phyloP scores from a whole-genome alignment of 2,797 vertebrate genomes.

The Centropyge bicolor region DNA sequence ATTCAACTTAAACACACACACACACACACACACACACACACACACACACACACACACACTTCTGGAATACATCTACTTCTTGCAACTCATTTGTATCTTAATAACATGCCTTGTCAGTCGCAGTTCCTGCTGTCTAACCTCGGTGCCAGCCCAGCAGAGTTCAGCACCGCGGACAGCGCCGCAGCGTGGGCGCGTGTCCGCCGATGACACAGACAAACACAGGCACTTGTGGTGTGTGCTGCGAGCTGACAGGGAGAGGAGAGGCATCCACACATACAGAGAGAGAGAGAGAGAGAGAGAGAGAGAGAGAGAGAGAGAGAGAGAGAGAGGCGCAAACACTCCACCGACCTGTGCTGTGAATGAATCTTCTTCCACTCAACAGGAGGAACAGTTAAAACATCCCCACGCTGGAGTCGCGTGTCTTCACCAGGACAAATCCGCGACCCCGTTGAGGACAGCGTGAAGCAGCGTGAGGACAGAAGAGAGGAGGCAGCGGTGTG shows the following conservation, averaged over 20 bases:
- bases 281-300: too few relatives aligned
- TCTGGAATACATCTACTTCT: background rate
- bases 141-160: background rate
- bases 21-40: slow-evolving; percentile 1
- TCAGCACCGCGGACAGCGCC: slow-evolving; percentile 67
- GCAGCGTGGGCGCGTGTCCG: background rate
- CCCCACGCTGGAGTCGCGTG: background rate
- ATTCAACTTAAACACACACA: background rate
- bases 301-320: too few relatives aligned
- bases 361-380: background rate
- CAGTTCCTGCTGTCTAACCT: background rate
- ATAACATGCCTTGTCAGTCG: background rate
- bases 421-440: background rate
- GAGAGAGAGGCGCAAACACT: background rate
- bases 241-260: background rate
- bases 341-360: slow-evolving; percentile 47
- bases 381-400: background rate
- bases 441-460: background rate
- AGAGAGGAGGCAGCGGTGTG: background rate
- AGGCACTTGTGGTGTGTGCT: background rate
- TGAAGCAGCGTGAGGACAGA: background rate
- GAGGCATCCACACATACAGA: background rate
- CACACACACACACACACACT: background rate
- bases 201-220: background rate
- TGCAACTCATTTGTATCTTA: background rate